Base-by-base conservation (phyloP, 2,797 vertebrate genomes). In the Podargus strigoides region DNA sequence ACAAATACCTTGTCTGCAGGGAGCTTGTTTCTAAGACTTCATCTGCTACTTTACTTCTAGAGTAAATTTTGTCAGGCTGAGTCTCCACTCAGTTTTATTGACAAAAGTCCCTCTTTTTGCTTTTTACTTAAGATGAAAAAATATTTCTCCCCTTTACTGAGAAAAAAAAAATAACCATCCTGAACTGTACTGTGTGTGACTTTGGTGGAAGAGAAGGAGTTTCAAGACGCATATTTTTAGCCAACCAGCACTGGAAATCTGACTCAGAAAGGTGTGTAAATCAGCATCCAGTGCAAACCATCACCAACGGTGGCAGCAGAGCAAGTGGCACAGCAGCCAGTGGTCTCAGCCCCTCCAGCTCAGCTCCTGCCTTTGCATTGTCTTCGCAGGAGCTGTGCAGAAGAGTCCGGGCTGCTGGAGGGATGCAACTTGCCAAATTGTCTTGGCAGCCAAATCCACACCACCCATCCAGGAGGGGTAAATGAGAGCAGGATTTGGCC, bases 401-500 rank as follows among this genome's bases (percentile, higher is more conserved):
- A 59, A 32, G 49, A 41, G 34, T 30, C 84, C 0, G 0, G 85
- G 53, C 81, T 92, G 77, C 91, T 84, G 28, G n/a, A 85, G 70
- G 59, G 42, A 8, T 94, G 78, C 7, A 36, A 39, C n/a, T n/a
- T 69, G 87, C 90, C 91, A 85, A 59, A 19, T 21, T 3, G 0
- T 37, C 74, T 49, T 73, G 91, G 94, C 75, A 96, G 47, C 39
- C 59, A 49, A 10, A 75, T 13, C 27, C 30, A 5, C 0, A 1
- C 49, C 60, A 28, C 81, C 78, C 10, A 3, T 39, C 79, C 87
- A 75, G 32, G 52, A 77, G 50, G 67, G 58, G 66, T 67, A 34
- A 92, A 46, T 7, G 79, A 81, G 87, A 90, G 79, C 66, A 55
- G 69, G 87, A 27, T 39, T 79, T 95, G 89, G 67, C 70, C 87